phyloP scores from a whole-genome alignment of 2,888 invertebrate species.

The Dasysyrphus tricinctus region DNA sequence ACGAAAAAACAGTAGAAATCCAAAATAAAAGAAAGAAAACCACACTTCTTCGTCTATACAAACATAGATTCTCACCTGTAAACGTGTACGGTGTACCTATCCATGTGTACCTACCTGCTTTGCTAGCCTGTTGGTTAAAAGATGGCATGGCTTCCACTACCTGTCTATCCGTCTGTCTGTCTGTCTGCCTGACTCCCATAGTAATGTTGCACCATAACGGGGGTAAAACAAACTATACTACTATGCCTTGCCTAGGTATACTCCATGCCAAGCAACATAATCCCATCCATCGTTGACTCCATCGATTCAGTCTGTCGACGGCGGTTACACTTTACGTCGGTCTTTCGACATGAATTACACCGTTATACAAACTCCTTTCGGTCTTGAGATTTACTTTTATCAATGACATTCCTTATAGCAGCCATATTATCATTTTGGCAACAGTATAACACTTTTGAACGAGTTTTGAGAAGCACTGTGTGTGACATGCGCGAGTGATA shows the following conservation, averaged over 20 bases:
- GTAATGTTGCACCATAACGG: constrained; percentile 48
- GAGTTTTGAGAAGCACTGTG: constrained; percentile 72
- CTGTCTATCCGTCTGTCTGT: constrained; percentile 39
- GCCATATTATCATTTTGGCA: not conserved
- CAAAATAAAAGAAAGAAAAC: constrained; percentile 50
- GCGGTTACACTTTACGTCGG: constrained; percentile 71
- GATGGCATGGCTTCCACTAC: constrained; percentile 61
- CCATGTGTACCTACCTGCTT: constrained; percentile 18
- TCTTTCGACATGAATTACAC: constrained; percentile 49
- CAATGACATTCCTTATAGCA: constrained; percentile 38
- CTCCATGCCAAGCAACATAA: constrained; percentile 61
- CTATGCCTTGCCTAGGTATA: not conserved
- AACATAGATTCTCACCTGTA: constrained; percentile 62
- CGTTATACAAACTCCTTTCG: constrained; percentile 54
- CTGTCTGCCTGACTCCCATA: constrained; percentile 25
- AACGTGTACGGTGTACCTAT: constrained; percentile 5
- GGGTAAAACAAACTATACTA: constrained; percentile 57
- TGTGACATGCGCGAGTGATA: constrained; percentile 65
- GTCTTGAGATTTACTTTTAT: constrained; percentile 46
- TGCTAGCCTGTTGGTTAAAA: constrained; percentile 34
- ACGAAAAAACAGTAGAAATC: constrained; percentile 54
- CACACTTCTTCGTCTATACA: constrained; percentile 40
- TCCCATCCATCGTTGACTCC: constrained; percentile 66
- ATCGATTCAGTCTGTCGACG: constrained; percentile 72
- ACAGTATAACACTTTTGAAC: constrained; percentile 58